Percentiles rank a stretch among this genome's conserved stretches.
These are phyloP conservation scores for Lasioglossum morio DNA, from an alignment of 2,888 invertebrate genomes.

Conservation along the genomic window DNA sequence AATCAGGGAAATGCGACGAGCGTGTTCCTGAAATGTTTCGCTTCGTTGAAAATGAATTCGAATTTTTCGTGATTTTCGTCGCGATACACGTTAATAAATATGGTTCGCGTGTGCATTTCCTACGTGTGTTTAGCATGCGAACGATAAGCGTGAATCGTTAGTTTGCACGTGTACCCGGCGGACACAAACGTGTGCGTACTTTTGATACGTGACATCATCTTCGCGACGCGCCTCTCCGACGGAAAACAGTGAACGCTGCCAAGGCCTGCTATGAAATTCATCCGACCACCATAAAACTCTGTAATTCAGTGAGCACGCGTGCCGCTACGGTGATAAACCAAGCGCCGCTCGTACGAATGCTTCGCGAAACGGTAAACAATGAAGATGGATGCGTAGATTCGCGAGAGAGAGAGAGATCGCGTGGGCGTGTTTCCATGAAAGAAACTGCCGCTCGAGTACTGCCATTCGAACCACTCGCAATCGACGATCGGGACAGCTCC, in stretches of 20 bases:
- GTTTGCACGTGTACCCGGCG: slow-evolving; percentile 56
- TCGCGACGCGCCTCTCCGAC: slow-evolving; percentile 3
- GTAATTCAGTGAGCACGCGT: slow-evolving; percentile 42
- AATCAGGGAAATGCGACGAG: not conserved
- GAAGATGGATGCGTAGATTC: slow-evolving; percentile 1
- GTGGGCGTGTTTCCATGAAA: slow-evolving; percentile 11
- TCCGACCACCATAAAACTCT: slow-evolving; percentile 44
- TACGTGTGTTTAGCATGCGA: slow-evolving; percentile 56
- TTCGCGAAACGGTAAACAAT: slow-evolving; percentile 39
- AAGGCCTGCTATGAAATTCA: slow-evolving; percentile 65
- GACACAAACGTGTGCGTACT: slow-evolving; percentile 48
- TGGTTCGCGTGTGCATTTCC: slow-evolving; percentile 52
- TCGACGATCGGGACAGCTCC: not conserved
- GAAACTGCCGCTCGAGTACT: not conserved
- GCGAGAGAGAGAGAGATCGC: not conserved
- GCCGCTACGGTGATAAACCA: slow-evolving; percentile 4
- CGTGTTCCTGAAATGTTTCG: not conserved
- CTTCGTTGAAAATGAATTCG: not conserved
- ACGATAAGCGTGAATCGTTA: slow-evolving; percentile 67
- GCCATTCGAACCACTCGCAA: not conserved
- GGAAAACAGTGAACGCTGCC: slow-evolving; percentile 13
- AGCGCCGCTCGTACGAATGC: slow-evolving; percentile 7
- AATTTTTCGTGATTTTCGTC: too few species aligned
- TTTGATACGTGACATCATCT: slow-evolving; percentile 72
- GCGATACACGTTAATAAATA: slow-evolving; percentile 55